A percentile compares a stretch with the other conserved stretches of the same genome.
Conservation (phyloP, 2,797 vertebrate genomes). For the Galagoides demidoff region DNA sequence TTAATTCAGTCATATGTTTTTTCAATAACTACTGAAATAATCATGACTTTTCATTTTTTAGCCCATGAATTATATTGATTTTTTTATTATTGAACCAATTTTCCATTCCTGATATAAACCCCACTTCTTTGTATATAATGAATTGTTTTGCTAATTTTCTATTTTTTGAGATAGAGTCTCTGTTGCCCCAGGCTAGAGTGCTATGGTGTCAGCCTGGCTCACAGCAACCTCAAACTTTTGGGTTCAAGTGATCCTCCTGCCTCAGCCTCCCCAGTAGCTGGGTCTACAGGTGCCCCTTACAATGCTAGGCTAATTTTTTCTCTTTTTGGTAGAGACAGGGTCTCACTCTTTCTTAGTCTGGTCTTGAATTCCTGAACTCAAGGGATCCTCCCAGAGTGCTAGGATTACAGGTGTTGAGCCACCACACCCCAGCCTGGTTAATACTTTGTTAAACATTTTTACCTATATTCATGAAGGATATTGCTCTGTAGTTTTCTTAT, state of each 20-base stretch:
- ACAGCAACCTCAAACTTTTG: too few relatives aligned
- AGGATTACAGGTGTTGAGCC: too few relatives aligned
- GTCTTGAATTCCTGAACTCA: too few relatives aligned
- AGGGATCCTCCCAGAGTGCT: too few relatives aligned
- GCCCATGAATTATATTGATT: neutral
- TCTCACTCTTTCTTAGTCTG: too few relatives aligned
- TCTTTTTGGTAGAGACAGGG: too few relatives aligned
- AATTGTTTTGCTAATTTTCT: neutral
- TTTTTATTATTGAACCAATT: neutral
- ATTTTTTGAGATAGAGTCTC: neutral
- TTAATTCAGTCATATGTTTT: neutral
- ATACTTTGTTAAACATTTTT: slow-evolving; percentile 50
- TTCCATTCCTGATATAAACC: neutral
- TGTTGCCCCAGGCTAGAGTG: too few relatives aligned
- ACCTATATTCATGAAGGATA: neutral
- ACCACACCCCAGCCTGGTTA: neutral
- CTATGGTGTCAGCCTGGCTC: too few relatives aligned
- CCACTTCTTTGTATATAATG: neutral
- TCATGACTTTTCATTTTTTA: neutral
- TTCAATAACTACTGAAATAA: slow-evolving; percentile 32
- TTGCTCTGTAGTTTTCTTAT: neutral
- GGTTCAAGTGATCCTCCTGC: too few relatives aligned
- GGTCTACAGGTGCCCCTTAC: too few relatives aligned
- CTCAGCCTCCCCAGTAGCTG: too few relatives aligned
- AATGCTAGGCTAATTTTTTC: too few relatives aligned